Conservation (phyloP, 2,888 invertebrate genomes). For the Furcula furcula region DNA sequence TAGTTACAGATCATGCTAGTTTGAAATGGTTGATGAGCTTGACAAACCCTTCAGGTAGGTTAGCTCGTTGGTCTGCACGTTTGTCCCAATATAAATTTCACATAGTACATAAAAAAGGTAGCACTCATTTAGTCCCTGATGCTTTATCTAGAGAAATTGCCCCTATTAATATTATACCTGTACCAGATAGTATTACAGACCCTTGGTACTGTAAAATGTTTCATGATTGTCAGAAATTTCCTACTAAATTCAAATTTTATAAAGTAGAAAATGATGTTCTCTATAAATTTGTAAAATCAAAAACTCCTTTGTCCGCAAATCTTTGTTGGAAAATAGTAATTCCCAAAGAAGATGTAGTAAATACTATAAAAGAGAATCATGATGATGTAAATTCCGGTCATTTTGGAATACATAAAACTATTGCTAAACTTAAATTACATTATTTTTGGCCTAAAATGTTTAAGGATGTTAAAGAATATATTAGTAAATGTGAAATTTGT, state of each 20-base stretch:
- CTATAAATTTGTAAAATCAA: constrained; percentile 1
- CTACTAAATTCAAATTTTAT: constrained; percentile 2
- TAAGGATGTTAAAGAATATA: not conserved
- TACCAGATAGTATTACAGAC: not conserved
- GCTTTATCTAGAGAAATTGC: not conserved
- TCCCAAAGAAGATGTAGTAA: not conserved
- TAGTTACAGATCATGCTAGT: not conserved
- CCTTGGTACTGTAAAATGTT: not conserved
- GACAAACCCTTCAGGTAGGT: not conserved
- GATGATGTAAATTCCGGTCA: constrained; percentile 2
- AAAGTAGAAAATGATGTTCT: constrained; percentile 3
- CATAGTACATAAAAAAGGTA: constrained; percentile 6
- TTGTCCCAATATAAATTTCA: constrained; percentile 5
- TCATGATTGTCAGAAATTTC: constrained; percentile 3
- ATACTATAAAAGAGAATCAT: constrained; percentile 3
- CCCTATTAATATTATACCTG: not conserved
- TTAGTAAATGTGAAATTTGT: not conserved
- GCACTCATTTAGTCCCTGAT: constrained; percentile 1
- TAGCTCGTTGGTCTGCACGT: constrained; percentile 5
- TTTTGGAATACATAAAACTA: constrained; percentile 4
- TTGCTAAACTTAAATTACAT: not conserved
- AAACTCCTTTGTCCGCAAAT: not conserved
- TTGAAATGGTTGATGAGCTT: not conserved
- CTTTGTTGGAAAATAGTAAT: constrained; percentile 4
- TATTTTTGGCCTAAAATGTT: constrained; percentile 3